phyloP scores from a whole-genome alignment of 2,888 invertebrate species.

The Dicycla oo region DNA sequence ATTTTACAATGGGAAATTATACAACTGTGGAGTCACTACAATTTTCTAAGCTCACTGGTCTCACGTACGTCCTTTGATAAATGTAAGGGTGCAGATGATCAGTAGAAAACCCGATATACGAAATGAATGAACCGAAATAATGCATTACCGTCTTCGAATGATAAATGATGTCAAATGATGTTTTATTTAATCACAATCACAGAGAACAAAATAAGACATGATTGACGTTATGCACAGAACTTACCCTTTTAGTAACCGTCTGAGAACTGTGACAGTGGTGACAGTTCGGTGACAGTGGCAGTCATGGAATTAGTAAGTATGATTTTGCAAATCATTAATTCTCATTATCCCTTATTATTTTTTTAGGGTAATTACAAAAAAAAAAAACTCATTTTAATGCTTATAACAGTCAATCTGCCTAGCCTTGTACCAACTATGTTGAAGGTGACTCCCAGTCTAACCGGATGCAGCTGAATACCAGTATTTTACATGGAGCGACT shows the following conservation, averaged over 20 bases:
- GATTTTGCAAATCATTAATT: too few species aligned
- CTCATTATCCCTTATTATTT: too few species aligned
- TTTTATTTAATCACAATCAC: too few species aligned
- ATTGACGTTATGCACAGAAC: too few species aligned
- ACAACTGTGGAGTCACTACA: not conserved
- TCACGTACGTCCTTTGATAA: not conserved
- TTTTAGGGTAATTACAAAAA: too few species aligned
- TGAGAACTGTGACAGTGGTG: not conserved
- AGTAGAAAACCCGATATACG: not conserved
- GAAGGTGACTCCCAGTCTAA: too few species aligned
- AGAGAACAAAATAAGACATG: too few species aligned
- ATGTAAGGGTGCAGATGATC: not conserved
- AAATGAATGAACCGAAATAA: not conserved
- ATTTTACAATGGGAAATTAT: not conserved
- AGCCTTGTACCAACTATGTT: too few species aligned
- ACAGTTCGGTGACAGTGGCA: not conserved
- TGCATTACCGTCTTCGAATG: not conserved
- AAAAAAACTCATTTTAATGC: too few species aligned
- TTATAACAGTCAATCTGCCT: too few species aligned
- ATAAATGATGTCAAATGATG: not conserved
- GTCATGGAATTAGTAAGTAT: not conserved
- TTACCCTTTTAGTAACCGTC: not conserved
- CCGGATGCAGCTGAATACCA: too few species aligned
- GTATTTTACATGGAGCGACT: too few species aligned
- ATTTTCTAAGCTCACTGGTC: not conserved